phyloP scores from a whole-genome alignment of 2,888 invertebrate genomes.

The Leptinotarsa peninsularis region DNA sequence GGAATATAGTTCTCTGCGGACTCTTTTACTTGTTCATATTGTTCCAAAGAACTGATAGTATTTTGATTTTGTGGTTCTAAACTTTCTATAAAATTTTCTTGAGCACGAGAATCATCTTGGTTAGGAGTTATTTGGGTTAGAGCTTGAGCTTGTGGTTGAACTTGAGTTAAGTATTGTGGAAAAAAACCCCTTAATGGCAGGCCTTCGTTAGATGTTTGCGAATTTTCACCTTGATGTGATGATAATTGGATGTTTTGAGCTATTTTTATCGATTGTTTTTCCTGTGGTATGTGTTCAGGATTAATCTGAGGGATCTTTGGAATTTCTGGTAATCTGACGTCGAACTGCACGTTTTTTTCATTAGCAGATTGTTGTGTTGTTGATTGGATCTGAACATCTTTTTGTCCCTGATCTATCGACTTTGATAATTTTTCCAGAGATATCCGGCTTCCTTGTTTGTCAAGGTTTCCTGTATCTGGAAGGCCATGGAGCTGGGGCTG shows the following conservation, averaged over 20 bases:
- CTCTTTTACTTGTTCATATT: constrained; percentile 1
- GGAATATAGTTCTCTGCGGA: constrained; percentile 27
- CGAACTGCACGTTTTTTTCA: neutral
- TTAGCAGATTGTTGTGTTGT: neutral
- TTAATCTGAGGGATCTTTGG: neutral
- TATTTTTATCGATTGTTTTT: constrained; percentile 8
- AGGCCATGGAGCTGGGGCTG: constrained; percentile 45
- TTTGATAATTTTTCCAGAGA: neutral
- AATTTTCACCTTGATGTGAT: neutral
- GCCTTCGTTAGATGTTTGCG: neutral
- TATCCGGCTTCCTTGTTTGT: constrained; percentile 27
- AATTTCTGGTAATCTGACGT: neutral
- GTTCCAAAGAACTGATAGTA: neutral
- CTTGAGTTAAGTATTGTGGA: constrained; percentile 16
- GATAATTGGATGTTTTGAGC: neutral
- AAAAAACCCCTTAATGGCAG: constrained; percentile 1
- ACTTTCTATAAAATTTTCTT: neutral
- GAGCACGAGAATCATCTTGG: neutral
- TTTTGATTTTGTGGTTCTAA: neutral
- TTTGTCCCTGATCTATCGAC: neutral
- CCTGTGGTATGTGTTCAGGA: neutral
- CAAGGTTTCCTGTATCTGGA: constrained; percentile 35
- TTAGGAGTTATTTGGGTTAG: constrained; percentile 5
- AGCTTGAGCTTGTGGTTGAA: constrained; percentile 18
- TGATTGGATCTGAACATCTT: constrained; percentile 15